phyloP scores from a whole-genome alignment of 2,113 vertebrate genomes.

The Corynorhinus townsendii region DNA sequence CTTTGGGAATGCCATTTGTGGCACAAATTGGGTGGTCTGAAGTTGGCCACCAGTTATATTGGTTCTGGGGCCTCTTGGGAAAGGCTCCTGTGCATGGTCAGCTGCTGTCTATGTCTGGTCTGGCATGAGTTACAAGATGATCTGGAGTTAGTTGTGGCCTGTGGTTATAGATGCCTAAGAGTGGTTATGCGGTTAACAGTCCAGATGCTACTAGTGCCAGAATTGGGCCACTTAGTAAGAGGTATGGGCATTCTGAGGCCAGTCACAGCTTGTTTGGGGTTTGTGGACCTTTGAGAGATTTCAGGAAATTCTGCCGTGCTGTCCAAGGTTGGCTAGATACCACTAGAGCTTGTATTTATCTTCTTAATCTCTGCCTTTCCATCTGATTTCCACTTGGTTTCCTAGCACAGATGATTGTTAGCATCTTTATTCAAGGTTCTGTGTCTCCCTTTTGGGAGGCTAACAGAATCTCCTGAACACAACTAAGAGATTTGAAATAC shows the following conservation, averaged over 20 bases:
- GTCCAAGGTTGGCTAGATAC: not conserved
- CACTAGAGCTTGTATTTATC: not conserved
- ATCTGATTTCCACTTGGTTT: not conserved
- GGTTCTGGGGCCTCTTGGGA: not conserved
- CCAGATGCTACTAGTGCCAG: not conserved
- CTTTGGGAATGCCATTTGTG: not conserved
- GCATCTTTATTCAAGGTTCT: not conserved
- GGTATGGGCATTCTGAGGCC: not conserved
- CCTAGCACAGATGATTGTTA: not conserved
- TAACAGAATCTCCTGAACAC: not conserved
- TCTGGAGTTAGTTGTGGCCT: not conserved
- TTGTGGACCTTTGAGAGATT: not conserved
- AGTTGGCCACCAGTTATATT: not conserved
- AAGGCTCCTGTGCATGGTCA: too few species aligned
- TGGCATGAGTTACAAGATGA: not conserved
- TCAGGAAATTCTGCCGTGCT: not conserved
- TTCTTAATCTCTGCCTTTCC: not conserved
- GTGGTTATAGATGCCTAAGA: not conserved
- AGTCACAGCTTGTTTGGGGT: not conserved
- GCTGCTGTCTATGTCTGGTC: not conserved
- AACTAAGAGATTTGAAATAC: not conserved
- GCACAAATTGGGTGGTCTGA: not conserved
- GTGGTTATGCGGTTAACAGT: not conserved
- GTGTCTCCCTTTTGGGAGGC: not conserved
- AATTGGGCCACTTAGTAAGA: not conserved